These are phyloP conservation scores for Scaptomyza parva DNA, from an alignment of 2,888 invertebrate genomes.

Conservation along the genomic window DNA sequence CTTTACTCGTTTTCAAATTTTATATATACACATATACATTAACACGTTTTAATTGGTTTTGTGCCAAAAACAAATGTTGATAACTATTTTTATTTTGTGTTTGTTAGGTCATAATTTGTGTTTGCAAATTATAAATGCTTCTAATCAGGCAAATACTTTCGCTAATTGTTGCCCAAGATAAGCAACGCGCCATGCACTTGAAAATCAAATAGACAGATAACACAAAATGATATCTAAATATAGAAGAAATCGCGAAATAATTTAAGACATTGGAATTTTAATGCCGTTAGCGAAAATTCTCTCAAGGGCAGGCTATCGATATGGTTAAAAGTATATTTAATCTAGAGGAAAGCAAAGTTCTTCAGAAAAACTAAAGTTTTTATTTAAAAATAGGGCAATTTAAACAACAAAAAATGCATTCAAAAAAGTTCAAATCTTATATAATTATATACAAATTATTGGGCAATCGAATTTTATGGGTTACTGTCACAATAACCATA, in stretches of 20 bases:
- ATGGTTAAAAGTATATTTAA: background rate
- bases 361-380: too few species aligned
- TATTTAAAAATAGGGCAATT: too few species aligned
- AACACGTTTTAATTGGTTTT: constrained; percentile 30
- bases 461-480: background rate
- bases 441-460: too few species aligned
- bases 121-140: constrained; percentile 28
- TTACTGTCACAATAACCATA: background rate
- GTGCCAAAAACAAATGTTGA: constrained; percentile 46
- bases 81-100: constrained; percentile 10
- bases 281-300: background rate
- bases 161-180: constrained; percentile 54
- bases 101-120: constrained; percentile 28
- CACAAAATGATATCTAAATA: constrained; percentile 12
- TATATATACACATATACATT: too few species aligned
- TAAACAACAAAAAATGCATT: too few species aligned
- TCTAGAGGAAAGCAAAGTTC: background rate
- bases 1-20: constrained; percentile 27
- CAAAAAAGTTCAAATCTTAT: background rate
- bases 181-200: constrained; percentile 41
- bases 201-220: constrained; percentile 42
- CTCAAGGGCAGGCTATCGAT: too few species aligned
- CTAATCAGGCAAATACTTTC: constrained; percentile 59
- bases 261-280: background rate
- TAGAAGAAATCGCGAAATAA: background rate